A percentile compares a stretch with the other conserved stretches of the same genome.
These are phyloP conservation scores for Drosophila kikkawai DNA, from an alignment of 1,140 invertebrate species.

Conservation along the genomic window DNA sequence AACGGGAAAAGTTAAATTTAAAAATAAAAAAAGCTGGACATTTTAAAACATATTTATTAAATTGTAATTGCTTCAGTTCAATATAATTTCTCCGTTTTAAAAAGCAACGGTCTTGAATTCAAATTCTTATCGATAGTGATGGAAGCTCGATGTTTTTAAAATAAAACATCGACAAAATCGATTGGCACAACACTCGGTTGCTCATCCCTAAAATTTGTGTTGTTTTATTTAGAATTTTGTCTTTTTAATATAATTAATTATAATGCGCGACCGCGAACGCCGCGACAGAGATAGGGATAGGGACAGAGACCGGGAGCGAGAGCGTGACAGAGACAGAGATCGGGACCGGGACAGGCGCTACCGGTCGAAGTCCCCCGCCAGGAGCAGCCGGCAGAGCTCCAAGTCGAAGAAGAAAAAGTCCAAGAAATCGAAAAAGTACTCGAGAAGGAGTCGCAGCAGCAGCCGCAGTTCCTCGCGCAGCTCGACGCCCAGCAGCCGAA, in stretches of 20 bases:
- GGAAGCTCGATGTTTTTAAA: too few relatives aligned
- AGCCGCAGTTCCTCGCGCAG: conserved; percentile 69
- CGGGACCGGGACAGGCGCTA: conserved; percentile 61
- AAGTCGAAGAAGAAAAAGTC: conserved; percentile 77
- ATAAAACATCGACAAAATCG: background rate
- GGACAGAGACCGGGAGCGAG: conserved; percentile 55
- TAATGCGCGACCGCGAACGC: conserved; percentile 54
- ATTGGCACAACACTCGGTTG: background rate
- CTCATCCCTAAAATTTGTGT: conserved; percentile 1
- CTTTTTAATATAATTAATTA: background rate
- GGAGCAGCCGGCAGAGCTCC: conserved; percentile 59
- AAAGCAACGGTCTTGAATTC: background rate
- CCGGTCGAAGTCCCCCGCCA: conserved; percentile 66
- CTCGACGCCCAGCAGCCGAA: conserved; percentile 57
- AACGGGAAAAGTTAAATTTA: background rate
- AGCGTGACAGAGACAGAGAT: conserved; percentile 52
- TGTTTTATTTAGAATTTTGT: background rate
- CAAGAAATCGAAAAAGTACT: conserved; percentile 79
- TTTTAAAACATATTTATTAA: background rate
- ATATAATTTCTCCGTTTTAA: background rate
- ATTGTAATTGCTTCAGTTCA: background rate
- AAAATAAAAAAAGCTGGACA: too few relatives aligned
- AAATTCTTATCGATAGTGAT: background rate
- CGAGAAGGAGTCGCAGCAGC: conserved; percentile 66
- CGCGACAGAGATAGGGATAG: conserved; percentile 61